Conservation (phyloP, 2,888 invertebrate genomes). For the Dexiosoma caninum region DNA sequence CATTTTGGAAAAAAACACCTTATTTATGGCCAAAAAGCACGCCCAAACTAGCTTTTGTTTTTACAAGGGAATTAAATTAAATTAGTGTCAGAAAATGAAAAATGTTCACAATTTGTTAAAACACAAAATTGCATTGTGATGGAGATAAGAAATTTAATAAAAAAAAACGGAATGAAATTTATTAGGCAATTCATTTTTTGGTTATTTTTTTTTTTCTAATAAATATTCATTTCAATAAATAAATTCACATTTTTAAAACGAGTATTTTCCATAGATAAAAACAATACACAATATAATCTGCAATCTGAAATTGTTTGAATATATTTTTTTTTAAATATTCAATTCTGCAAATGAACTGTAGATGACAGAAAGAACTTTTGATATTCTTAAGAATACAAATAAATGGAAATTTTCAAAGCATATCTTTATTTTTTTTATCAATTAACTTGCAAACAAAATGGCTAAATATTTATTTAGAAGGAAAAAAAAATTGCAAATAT, state of each 20-base stretch:
- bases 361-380: not conserved
- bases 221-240: no score
- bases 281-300: no score
- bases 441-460: conserved; percentile 5
- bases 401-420: not conserved
- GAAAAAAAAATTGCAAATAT: conserved; percentile 18
- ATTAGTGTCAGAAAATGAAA: not conserved
- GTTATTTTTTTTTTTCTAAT: no score
- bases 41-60: not conserved
- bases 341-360: no score
- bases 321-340: no score
- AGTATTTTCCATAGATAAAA: no score
- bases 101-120: not conserved
- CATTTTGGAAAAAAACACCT: not conserved
- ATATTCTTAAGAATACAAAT: not conserved
- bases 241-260: no score
- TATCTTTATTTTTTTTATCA: conserved; percentile 7
- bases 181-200: not conserved
- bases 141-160: not conserved
- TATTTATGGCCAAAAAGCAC: not conserved
- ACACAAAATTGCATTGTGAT: not conserved
- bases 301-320: no score
- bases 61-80: not conserved
- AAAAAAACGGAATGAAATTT: not conserved
- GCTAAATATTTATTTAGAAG: conserved; percentile 4